Evolutionary conservation across 2,113 vertebrate genomes (phyloP), one percentile per base, ranked within the genome.

Genomic region (Gavialis gangeticus): DNA sequence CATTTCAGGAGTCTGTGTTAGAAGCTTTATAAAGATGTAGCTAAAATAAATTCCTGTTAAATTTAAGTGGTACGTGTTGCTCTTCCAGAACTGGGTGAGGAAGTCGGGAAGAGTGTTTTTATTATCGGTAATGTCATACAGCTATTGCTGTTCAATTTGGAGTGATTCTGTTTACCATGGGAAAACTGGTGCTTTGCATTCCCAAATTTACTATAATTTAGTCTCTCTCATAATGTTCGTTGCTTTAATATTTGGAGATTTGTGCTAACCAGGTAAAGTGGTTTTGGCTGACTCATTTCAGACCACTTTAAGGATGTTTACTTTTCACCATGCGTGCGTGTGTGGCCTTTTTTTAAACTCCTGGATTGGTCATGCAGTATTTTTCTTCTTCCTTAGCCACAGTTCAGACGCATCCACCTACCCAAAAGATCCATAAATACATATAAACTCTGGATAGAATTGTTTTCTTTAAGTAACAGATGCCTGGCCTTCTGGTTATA

Each of bases 391-490:
- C 37, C 59, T 85, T 90, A 85, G 82, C 80, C 28, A 8, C 75
- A 59, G 87, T 82, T 96, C 0, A 3, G 93, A 81, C 91, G 11
- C 56, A 84, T 87, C 94, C 85, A 73, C 96, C 92, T 90, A 96
- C 95, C 94, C 85, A 37, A 90, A 93, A 92, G 85, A 17, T 89
- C 93, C 95, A 96, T 95, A 96, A 95, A 96, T 97, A 96, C 25
- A 89, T 79, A 5, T 88, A 84, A 95, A 64, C 82, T 89, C 90
- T 1, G 6, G 27, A 58, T 84, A 56, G 11, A 93, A 94, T 94
- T 95, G 95, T 96, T 96, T 96, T 95, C 89, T 91, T 79, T 11
- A 4, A 85, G 92, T 57, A 91, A 17, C 92, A 94, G 91, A 60
- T 95, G 90, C 86, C 75, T 57, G 88, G 80, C 90, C 82, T 59